Conservation (phyloP, 2,113 vertebrate species). For the Gymnogyps californianus region DNA sequence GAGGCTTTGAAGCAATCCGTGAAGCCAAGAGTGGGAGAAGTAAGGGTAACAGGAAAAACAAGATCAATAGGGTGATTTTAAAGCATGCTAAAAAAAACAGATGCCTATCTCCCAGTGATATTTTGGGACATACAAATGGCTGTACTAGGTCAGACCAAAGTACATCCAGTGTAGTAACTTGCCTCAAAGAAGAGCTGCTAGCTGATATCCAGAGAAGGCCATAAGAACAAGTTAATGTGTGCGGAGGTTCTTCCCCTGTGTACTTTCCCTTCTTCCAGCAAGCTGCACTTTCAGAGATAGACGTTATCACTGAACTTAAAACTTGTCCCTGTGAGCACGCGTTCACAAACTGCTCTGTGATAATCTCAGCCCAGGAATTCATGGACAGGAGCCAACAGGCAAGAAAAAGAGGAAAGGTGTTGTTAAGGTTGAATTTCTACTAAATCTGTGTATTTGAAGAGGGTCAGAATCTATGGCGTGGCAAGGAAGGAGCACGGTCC, state of each 20-base stretch:
- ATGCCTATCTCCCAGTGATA: neutral
- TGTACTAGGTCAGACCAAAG: neutral
- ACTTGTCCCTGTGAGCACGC: neutral
- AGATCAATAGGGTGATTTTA: neutral
- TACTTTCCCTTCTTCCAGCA: neutral
- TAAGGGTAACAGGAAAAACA: neutral
- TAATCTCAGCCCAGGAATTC: neutral
- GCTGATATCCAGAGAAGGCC: neutral
- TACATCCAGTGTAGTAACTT: neutral
- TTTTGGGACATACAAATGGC: neutral
- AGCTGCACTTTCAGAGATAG: neutral
- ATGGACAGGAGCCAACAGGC: neutral
- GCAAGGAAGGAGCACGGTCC: neutral
- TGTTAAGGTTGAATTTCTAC: neutral
- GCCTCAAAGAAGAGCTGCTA: neutral
- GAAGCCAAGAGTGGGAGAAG: neutral
- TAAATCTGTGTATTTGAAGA: neutral
- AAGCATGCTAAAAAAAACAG: neutral
- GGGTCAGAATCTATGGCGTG: neutral
- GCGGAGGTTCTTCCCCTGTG: neutral
- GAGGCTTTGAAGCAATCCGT: neutral
- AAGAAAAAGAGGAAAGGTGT: neutral
- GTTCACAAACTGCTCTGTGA: neutral
- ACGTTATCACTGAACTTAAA: neutral
- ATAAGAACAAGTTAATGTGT: neutral